phyloP scores from a whole-genome alignment of 2,113 vertebrate species.

The Lasiurus cinereus region DNA sequence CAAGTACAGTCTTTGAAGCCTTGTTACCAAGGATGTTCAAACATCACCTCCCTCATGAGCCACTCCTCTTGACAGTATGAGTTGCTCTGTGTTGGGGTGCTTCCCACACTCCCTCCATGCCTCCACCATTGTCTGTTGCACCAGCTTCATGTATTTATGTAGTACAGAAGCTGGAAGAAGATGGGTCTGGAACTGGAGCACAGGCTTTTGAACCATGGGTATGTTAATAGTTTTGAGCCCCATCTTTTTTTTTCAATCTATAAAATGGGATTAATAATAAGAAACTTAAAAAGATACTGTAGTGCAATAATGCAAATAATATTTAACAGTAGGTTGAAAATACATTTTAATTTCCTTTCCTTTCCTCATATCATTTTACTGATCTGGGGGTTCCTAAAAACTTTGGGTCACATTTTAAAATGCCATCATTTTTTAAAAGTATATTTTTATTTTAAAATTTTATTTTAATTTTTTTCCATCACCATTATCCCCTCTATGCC shows the following conservation, averaged over 20 bases:
- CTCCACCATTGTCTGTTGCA: fast-evolving
- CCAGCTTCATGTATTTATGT: neutral
- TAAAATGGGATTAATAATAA: conserved; percentile 1
- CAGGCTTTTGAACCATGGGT: neutral
- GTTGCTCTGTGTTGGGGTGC: neutral
- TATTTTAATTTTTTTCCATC: too few relatives aligned
- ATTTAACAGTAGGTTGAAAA: neutral
- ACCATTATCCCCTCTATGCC: too few relatives aligned
- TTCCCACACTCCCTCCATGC: neutral
- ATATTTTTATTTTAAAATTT: too few relatives aligned
- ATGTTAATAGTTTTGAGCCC: neutral
- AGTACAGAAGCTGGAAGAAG: neutral
- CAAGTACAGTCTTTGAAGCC: neutral
- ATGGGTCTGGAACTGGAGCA: neutral
- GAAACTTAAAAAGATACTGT: neutral
- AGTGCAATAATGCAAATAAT: neutral
- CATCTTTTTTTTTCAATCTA: neutral
- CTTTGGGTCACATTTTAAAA: neutral
- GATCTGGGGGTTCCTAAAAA: neutral
- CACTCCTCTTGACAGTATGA: too few relatives aligned
- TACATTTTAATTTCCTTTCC: neutral
- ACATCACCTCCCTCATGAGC: neutral
- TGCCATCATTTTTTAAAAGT: too few relatives aligned
- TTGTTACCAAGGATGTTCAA: neutral
- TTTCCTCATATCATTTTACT: neutral